Conservation (phyloP, 2,888 invertebrate species). For the Proisotoma minuta region DNA sequence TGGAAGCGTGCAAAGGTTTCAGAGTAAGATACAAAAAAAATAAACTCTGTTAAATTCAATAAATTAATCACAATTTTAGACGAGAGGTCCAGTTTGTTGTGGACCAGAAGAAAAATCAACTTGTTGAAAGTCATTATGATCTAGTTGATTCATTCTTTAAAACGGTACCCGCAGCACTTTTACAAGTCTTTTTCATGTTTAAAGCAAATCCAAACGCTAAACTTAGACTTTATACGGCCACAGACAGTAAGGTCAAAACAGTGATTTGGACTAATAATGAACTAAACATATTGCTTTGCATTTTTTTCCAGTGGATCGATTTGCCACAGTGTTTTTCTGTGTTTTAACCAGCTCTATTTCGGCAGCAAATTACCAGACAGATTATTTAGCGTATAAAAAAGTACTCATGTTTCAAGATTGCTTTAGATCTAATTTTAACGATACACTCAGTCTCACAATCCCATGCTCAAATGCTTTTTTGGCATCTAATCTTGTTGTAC, state of each 20-base stretch:
- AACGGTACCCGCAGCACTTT: slow-evolving; percentile 16
- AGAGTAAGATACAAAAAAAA: not conserved
- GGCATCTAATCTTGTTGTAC: not conserved
- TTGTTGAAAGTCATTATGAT: slow-evolving; percentile 22
- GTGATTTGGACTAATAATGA: not conserved
- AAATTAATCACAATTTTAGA: not conserved
- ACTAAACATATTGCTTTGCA: no score
- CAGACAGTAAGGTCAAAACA: slow-evolving; percentile 13
- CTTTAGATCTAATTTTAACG: slow-evolving; percentile 9
- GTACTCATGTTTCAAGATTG: slow-evolving; percentile 18
- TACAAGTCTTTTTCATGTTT: slow-evolving; percentile 24
- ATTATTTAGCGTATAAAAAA: slow-evolving; percentile 16
- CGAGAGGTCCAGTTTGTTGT: slow-evolving; percentile 14
- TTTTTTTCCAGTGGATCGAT: slow-evolving; percentile 15
- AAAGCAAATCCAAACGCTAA: slow-evolving; percentile 8
- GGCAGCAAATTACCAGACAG: slow-evolving; percentile 17
- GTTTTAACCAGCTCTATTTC: slow-evolving; percentile 5
- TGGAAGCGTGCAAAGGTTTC: slow-evolving; percentile 3
- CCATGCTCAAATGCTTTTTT: not conserved
- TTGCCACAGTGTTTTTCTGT: slow-evolving; percentile 18
- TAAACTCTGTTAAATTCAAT: not conserved
- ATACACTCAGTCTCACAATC: slow-evolving; percentile 11
- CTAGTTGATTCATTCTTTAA: slow-evolving; percentile 19
- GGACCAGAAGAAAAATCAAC: slow-evolving; percentile 14
- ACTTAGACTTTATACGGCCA: slow-evolving; percentile 9